phyloP scores from a whole-genome alignment of 2,113 vertebrate species.

The Amphiprion ocellaris region DNA sequence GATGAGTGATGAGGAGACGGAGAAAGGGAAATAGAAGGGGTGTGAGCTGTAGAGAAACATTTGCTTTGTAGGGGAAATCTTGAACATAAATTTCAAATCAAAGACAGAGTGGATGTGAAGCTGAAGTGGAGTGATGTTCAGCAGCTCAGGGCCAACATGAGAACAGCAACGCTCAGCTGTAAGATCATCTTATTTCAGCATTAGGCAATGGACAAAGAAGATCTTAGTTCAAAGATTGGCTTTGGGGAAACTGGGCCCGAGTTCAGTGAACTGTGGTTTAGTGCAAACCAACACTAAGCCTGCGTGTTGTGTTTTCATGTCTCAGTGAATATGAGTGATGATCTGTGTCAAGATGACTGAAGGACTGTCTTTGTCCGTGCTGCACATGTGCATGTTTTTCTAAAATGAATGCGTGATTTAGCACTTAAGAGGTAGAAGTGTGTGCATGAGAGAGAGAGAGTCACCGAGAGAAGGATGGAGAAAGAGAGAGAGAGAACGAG shows the following conservation, averaged over 20 bases:
- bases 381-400: conserved; percentile 57
- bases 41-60: background rate
- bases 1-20: background rate
- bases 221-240: conserved; percentile 49
- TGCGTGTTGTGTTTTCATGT: conserved; percentile 67
- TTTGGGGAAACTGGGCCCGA: conserved; percentile 55
- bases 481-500: conserved; percentile 52
- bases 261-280: conserved; percentile 66
- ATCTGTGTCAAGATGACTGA: conserved; percentile 75
- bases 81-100: conserved; percentile 29
- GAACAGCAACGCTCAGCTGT: conserved; percentile 39
- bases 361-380: conserved; percentile 66
- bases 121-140: background rate
- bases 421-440: conserved; percentile 40
- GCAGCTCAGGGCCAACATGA: conserved; percentile 16
- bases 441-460: conserved; percentile 15
- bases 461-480: conserved; percentile 10
- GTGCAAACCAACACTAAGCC: conserved; percentile 53
- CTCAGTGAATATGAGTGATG: conserved; percentile 70
- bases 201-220: conserved; percentile 58
- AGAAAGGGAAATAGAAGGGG: background rate
- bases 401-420: conserved; percentile 59
- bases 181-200: conserved; percentile 36
- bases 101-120: conserved; percentile 4
- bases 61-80: conserved; percentile 31